Evolutionary conservation across 1,140 invertebrate species (phyloP).

Genomic region (Drosophila murphyi): DNA sequence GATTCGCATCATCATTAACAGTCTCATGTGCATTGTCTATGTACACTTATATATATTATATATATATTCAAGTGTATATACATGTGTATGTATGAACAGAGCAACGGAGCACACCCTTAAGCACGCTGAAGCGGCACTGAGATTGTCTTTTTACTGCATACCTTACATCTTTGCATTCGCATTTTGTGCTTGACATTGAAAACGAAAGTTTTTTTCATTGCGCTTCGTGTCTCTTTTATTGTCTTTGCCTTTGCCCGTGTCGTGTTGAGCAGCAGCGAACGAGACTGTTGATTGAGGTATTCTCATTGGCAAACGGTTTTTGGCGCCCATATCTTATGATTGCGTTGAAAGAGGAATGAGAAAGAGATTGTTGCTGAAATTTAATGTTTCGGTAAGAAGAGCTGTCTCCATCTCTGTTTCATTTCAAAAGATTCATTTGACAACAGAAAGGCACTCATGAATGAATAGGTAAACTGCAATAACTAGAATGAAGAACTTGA

Average conservation of each 20-base stretch:
- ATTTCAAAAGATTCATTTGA: no score
- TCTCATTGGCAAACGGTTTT: not conserved
- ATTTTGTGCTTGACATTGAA: conserved; percentile 66
- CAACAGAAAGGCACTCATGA: no score
- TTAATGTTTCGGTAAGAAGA: no score
- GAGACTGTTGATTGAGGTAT: conserved; percentile 6
- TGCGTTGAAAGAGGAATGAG: no score
- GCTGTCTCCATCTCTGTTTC: no score
- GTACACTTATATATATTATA: not conserved
- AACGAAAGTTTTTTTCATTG: conserved; percentile 63
- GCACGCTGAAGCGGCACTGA: conserved; percentile 12
- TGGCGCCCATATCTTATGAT: not conserved
- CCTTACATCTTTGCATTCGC: conserved; percentile 16
- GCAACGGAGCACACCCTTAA: not conserved
- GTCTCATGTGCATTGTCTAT: no score
- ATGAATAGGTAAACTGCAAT: no score
- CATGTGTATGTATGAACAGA: no score
- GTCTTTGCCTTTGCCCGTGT: conserved; percentile 18
- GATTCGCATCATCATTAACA: no score
- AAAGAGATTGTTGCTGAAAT: not conserved
- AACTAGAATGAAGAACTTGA: no score
- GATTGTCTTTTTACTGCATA: conserved; percentile 19
- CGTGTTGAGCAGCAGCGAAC: not conserved
- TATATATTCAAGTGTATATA: no score
- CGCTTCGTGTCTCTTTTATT: not conserved